Percentiles rank a stretch among this genome's conserved stretches.
Conservation (phyloP, 2,797 vertebrate genomes). For the Sphenopsis melanotis region DNA sequence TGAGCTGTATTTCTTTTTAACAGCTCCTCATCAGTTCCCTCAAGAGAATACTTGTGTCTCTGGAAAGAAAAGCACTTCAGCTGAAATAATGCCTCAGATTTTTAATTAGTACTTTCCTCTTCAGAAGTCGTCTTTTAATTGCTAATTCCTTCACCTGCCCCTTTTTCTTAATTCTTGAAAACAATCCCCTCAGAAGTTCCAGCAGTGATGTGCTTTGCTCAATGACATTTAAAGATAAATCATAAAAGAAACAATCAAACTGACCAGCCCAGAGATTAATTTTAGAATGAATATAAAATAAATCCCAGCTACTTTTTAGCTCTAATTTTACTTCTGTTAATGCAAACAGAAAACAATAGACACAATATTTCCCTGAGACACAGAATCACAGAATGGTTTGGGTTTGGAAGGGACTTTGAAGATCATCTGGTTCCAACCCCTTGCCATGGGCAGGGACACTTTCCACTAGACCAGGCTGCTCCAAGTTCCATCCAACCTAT, state of each 20-base stretch:
- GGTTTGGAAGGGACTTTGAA: neutral
- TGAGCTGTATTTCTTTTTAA: conserved; percentile 12
- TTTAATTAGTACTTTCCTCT: conserved; percentile 45
- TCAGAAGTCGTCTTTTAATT: neutral
- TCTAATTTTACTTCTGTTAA: neutral
- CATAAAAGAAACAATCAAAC: neutral
- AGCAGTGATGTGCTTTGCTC: neutral
- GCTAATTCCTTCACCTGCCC: conserved; percentile 4
- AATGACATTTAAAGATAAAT: neutral
- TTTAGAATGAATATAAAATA: neutral
- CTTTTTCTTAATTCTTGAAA: neutral
- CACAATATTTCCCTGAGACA: neutral
- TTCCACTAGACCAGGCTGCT: neutral
- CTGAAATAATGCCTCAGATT: conserved; percentile 12
- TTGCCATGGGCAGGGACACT: neutral
- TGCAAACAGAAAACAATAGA: neutral
- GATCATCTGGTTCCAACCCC: fast-evolving
- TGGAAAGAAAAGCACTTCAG: conserved; percentile 21
- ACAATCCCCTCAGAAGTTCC: neutral
- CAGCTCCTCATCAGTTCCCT: neutral
- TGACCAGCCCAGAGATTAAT: neutral
- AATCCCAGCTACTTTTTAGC: neutral
- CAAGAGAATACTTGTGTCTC: conserved; percentile 1
- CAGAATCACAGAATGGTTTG: neutral
- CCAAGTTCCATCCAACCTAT: neutral